These are phyloP conservation scores for Saxidomus purpurata DNA, from an alignment of 1,140 invertebrate species.

Conservation along the genomic window DNA sequence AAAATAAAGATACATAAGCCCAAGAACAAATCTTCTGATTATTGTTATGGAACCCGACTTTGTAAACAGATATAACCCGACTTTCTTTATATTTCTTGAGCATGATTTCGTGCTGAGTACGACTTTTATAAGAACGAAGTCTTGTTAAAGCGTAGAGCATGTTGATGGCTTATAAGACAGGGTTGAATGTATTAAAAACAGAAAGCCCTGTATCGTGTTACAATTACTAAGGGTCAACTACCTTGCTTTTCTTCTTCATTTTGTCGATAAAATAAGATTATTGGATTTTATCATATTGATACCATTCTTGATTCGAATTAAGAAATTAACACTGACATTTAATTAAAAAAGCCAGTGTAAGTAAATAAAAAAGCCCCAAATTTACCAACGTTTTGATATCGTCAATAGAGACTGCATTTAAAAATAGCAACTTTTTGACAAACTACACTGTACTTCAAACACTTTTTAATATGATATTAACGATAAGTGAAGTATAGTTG, in stretches of 20 bases:
- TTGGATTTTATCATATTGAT: background rate
- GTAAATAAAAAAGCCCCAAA: background rate
- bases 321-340: background rate
- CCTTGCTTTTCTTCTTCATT: background rate
- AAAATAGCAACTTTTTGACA: background rate
- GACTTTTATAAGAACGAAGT: too few relatives aligned
- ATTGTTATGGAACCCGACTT: too few relatives aligned
- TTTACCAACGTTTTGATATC: background rate
- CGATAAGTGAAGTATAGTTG: too few relatives aligned
- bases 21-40: too few relatives aligned
- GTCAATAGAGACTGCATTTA: background rate
- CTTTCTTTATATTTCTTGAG: too few relatives aligned
- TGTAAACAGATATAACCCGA: too few relatives aligned
- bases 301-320: background rate
- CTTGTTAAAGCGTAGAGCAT: too few relatives aligned
- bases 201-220: too few relatives aligned
- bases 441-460: background rate
- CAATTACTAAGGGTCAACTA: background rate
- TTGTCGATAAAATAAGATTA: background rate
- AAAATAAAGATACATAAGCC: too few relatives aligned
- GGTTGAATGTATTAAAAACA: too few relatives aligned
- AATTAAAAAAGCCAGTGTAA: background rate
- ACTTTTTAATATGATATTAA: background rate
- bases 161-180: too few relatives aligned
- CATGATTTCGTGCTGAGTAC: too few relatives aligned